Percentiles rank a stretch among this genome's conserved stretches.
These are phyloP conservation scores for Cephus sareptanus DNA, from an alignment of 2,888 invertebrate species.

Conservation along the genomic window DNA sequence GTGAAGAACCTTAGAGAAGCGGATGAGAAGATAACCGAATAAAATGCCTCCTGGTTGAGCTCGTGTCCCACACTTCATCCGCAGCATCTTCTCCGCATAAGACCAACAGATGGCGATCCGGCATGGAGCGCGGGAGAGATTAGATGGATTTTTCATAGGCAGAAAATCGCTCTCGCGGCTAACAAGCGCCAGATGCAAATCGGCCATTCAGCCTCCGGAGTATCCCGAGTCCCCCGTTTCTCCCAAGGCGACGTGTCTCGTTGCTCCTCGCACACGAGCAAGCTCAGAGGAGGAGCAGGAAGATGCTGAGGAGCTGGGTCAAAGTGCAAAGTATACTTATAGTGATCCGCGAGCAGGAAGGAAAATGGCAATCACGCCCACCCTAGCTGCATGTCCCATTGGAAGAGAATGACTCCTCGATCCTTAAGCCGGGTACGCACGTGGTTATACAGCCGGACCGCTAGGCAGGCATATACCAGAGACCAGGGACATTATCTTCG, in stretches of 20 bases:
- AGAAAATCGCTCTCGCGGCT: conserved; percentile 49
- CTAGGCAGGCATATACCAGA: background rate
- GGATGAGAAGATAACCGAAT: background rate
- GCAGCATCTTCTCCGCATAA: background rate
- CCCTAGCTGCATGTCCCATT: background rate
- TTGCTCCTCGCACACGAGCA: background rate
- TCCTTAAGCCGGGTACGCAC: background rate
- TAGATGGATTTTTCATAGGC: conserved; percentile 59
- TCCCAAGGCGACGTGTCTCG: background rate
- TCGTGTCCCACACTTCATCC: background rate
- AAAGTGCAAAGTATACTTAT: background rate
- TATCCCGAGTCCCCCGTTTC: background rate
- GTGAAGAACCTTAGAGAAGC: background rate
- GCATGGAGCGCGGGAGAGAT: conserved; percentile 38
- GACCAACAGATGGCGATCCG: conserved; percentile 50
- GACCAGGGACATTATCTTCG: conserved; percentile 30
- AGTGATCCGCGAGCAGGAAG: background rate
- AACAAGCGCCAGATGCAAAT: conserved; percentile 61
- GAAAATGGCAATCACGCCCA: background rate
- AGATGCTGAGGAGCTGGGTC: background rate
- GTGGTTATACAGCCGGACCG: background rate
- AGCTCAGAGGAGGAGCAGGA: background rate
- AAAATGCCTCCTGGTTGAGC: background rate
- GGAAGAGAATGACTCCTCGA: background rate
- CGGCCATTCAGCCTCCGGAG: conserved; percentile 25